Evolutionary conservation across 2,113 vertebrate species (phyloP).

Genomic region (Nematolebias whitei): DNA sequence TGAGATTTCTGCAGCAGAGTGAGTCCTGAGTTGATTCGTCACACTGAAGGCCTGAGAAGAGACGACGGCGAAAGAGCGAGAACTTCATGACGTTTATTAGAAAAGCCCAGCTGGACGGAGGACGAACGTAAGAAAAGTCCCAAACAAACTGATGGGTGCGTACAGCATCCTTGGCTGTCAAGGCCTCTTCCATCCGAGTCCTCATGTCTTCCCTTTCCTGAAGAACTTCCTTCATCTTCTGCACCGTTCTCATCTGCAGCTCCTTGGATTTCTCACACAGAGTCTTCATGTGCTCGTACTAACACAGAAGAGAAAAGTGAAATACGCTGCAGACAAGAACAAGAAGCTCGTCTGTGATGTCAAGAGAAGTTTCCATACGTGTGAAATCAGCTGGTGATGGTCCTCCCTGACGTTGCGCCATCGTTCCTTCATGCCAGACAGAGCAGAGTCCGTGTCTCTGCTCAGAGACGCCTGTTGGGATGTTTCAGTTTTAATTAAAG

Average conservation of each 20-base stretch:
- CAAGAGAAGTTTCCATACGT: conserved; percentile 56
- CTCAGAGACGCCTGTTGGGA: conserved; percentile 56
- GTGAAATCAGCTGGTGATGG: conserved; percentile 63
- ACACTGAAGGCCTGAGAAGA: conserved; percentile 76
- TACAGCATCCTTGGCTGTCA: conserved; percentile 82
- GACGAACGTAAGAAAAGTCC: not conserved
- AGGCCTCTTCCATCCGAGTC: conserved; percentile 75
- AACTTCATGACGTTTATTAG: too few relatives aligned
- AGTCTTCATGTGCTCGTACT: conserved; percentile 63
- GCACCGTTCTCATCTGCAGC: conserved; percentile 61
- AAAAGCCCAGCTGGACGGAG: too few relatives aligned
- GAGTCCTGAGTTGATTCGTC: conserved; percentile 79
- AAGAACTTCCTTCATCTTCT: conserved; percentile 77
- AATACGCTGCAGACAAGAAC: too few relatives aligned
- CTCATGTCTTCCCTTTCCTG: conserved; percentile 78
- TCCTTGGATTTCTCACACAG: conserved; percentile 70
- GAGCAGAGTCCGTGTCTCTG: conserved; percentile 57
- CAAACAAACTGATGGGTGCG: conserved; percentile 15
- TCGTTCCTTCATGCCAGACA: conserved; percentile 64
- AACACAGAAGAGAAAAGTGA: conserved; percentile 6
- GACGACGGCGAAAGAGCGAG: not conserved
- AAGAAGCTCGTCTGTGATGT: not conserved
- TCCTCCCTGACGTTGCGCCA: conserved; percentile 59
- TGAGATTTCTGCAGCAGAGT: conserved; percentile 75
- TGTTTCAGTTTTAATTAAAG: not conserved